phyloP scores from a whole-genome alignment of 2,113 vertebrate species.

The Cryptotis parvus region DNA sequence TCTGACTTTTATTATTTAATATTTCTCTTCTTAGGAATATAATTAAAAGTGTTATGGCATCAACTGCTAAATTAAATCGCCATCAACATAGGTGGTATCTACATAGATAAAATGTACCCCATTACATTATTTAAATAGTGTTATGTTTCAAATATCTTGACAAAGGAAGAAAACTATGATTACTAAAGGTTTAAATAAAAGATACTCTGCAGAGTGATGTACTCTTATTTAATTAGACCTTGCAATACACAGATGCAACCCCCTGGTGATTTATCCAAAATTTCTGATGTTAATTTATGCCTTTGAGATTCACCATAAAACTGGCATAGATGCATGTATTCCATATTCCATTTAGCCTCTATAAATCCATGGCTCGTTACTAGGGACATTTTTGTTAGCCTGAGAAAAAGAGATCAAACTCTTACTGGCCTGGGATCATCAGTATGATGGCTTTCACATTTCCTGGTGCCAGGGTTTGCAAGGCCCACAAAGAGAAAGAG shows the following conservation, averaged over 20 bases:
- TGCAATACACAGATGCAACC: constrained; percentile 8
- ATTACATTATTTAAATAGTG: constrained; percentile 8
- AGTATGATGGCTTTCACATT: constrained; percentile 36
- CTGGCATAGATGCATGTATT: constrained; percentile 59
- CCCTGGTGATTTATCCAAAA: constrained; percentile 25
- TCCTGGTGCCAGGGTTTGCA: constrained; percentile 70
- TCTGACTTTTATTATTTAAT: background rate
- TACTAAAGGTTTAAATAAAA: constrained; percentile 39
- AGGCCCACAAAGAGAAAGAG: constrained; percentile 87
- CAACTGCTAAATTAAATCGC: constrained; percentile 26
- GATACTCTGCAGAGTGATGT: background rate
- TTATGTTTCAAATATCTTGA: background rate
- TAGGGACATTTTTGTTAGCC: constrained; percentile 76
- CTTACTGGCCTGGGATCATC: constrained; percentile 68
- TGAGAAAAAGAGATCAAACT: constrained; percentile 56
- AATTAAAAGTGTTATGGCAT: background rate
- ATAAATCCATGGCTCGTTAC: constrained; percentile 72
- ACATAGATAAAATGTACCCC: constrained; percentile 27
- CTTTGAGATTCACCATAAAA: constrained; percentile 59
- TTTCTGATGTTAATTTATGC: constrained; percentile 67
- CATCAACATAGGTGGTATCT: background rate
- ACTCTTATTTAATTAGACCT: background rate
- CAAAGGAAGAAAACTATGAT: background rate
- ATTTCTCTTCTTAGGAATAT: background rate
- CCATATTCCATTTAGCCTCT: constrained; percentile 72